These are phyloP conservation scores for Paradoxurus hermaphroditus DNA, from an alignment of 2,113 vertebrate species.

Conservation along the genomic window DNA sequence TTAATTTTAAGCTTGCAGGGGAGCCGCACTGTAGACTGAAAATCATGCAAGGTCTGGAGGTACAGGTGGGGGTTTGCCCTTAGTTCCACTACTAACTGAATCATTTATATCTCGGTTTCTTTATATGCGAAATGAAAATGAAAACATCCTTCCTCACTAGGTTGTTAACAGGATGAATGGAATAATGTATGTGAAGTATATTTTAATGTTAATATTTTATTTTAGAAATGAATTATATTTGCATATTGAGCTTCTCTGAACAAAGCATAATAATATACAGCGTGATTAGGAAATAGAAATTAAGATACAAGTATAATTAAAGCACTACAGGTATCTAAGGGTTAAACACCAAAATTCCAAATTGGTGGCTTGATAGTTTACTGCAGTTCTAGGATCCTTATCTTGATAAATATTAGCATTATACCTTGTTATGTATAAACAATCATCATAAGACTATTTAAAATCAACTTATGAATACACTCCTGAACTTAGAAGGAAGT, in stretches of 20 bases:
- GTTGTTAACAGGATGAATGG: not conserved
- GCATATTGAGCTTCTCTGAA: not conserved
- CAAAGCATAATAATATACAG: not conserved
- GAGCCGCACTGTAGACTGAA: not conserved
- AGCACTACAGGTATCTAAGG: not conserved
- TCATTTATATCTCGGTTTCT: not conserved
- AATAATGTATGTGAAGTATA: not conserved
- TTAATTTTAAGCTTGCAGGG: conserved; percentile 24
- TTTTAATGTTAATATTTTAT: not conserved
- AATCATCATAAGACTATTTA: not conserved
- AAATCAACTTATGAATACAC: not conserved
- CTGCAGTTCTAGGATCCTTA: not conserved
- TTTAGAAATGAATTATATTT: not conserved
- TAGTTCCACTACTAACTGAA: not conserved
- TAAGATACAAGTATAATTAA: not conserved
- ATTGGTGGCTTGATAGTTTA: not conserved
- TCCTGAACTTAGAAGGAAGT: conserved; percentile 10
- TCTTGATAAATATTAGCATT: conserved; percentile 11
- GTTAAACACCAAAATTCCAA: not conserved
- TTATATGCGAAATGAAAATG: not conserved
- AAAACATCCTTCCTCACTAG: not conserved
- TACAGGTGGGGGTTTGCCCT: not conserved
- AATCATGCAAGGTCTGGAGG: not conserved
- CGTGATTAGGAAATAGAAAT: not conserved
- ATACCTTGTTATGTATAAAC: not conserved